Conservation (phyloP, 2,113 vertebrate genomes). For the Xiphophorus maculatus region DNA sequence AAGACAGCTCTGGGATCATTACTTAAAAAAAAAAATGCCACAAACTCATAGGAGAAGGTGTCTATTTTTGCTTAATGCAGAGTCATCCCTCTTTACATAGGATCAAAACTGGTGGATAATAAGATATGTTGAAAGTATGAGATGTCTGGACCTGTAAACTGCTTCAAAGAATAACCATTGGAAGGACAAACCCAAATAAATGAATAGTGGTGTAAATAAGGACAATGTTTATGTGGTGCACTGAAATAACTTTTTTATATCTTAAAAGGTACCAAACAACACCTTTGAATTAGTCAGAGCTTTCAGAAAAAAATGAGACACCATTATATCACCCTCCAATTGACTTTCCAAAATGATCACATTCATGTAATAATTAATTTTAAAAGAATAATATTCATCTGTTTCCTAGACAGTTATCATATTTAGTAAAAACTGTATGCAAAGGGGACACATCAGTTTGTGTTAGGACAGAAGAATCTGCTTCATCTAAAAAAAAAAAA, state of each 20-base stretch:
- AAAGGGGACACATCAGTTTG: slow-evolving; percentile 2
- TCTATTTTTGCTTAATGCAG: slow-evolving; percentile 7
- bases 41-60: neutral
- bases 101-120: neutral
- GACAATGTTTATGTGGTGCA: too few species aligned
- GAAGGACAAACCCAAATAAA: too few species aligned
- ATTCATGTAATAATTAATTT: too few species aligned
- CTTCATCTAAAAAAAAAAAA: slow-evolving; percentile 19
- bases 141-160: too few species aligned
- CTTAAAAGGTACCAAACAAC: too few species aligned
- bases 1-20: slow-evolving; percentile 55
- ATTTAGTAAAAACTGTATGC: neutral
- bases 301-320: too few species aligned
- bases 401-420: neutral
- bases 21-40: slow-evolving; percentile 33
- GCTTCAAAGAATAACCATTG: too few species aligned
- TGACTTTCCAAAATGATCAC: too few species aligned
- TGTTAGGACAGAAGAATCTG: slow-evolving; percentile 2
- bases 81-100: neutral
- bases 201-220: too few species aligned
- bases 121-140: neutral
- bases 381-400: neutral
- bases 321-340: too few species aligned
- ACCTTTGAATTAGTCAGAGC: too few species aligned
- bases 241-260: too few species aligned